Evolutionary conservation across 2,888 invertebrate species (phyloP), one percentile per base, ranked within the genome.

Genomic region (Thalpophila matura): DNA sequence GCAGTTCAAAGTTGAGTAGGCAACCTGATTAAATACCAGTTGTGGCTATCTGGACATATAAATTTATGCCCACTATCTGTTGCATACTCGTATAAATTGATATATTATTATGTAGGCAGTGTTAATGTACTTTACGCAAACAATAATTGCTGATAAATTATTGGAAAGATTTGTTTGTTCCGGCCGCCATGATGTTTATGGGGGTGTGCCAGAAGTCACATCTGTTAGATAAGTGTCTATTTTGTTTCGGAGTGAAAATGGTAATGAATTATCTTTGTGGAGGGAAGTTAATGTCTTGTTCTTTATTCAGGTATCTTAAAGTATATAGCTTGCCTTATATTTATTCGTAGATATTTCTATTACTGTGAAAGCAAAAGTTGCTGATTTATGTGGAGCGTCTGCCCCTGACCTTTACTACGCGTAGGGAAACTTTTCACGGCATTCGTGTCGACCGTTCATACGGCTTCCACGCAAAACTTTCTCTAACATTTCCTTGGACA

Each of bases 1-100:
- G 22, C 14, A 63, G 79, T 77, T 80, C 80, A 79, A 72, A 79
- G 79, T 80, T 80, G 80, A 79, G 62, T 77, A 57, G 78, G 79
- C 72, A 75, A 77, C 78, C 71, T 65, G 78, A 79, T 77, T 77
- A 63, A 46, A 63, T 53, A 29, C 57, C 53, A 64, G 53, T 63
- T 51, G 61, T 10, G n/a, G 40, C 38, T 67, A 76, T 69, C 77
- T 46, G 37, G 14, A 14, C 27, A 24, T 73, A n/a, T n/a, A n/a
- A 59, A 76, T 58, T 77, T 72, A 73, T 69, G 61, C 38, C 40
- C 53, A 33, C 37, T 74, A 64, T 66, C 73, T 49, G 60, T 35
- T 24, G 20, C 22, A 61, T 33, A 51, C 26, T 18, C 26, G 27
- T 14, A 40, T 38, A 43, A 22, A 64, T 49, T 51, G 42, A 42